Percentiles rank a stretch among this genome's conserved stretches.
Evolutionary conservation across 2,888 invertebrate species (phyloP).

Genomic region (Merodon equestris): DNA sequence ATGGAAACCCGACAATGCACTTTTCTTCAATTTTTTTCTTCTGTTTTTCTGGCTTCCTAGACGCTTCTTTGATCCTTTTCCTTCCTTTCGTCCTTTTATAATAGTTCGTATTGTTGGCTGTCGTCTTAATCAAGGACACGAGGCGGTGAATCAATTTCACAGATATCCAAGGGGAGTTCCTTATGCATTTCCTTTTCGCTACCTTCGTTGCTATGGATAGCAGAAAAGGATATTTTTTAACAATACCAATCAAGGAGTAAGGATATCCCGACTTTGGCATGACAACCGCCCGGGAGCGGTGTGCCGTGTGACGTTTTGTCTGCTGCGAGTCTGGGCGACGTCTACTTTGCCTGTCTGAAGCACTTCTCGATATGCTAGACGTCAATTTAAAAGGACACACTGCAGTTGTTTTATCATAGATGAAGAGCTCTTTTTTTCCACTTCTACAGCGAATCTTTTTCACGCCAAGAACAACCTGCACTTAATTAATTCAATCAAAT

Average conservation of each 20-base stretch:
- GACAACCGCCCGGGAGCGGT: slow-evolving; percentile 18
- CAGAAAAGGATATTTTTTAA: slow-evolving; percentile 29
- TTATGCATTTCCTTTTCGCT: background rate
- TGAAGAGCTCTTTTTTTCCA: slow-evolving; percentile 9
- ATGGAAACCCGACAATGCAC: slow-evolving; percentile 35
- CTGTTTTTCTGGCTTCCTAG: slow-evolving; percentile 19
- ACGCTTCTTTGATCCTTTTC: slow-evolving; percentile 44
- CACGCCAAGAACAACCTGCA: slow-evolving; percentile 43
- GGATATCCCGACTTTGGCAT: slow-evolving; percentile 7
- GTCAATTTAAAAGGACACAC: slow-evolving; percentile 27
- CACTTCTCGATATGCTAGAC: slow-evolving; percentile 31
- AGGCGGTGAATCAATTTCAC: slow-evolving; percentile 63
- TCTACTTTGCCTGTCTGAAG: slow-evolving; percentile 36
- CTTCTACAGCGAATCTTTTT: slow-evolving; percentile 23
- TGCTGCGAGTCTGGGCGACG: slow-evolving; percentile 13
- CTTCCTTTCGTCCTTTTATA: slow-evolving; percentile 12
- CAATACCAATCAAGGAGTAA: slow-evolving; percentile 36
- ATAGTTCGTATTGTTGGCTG: slow-evolving; percentile 45
- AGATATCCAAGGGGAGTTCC: slow-evolving; percentile 40
- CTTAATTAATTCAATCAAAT: slow-evolving; percentile 60
- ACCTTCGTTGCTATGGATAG: slow-evolving; percentile 22
- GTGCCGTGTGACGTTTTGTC: slow-evolving; percentile 15
- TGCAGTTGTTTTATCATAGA: slow-evolving; percentile 37
- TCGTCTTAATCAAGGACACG: slow-evolving; percentile 64
- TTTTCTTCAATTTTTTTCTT: slow-evolving; percentile 39